These are phyloP conservation scores for Aporophyla lueneburgensis DNA, from an alignment of 2,888 invertebrate genomes.

Conservation along the genomic window DNA sequence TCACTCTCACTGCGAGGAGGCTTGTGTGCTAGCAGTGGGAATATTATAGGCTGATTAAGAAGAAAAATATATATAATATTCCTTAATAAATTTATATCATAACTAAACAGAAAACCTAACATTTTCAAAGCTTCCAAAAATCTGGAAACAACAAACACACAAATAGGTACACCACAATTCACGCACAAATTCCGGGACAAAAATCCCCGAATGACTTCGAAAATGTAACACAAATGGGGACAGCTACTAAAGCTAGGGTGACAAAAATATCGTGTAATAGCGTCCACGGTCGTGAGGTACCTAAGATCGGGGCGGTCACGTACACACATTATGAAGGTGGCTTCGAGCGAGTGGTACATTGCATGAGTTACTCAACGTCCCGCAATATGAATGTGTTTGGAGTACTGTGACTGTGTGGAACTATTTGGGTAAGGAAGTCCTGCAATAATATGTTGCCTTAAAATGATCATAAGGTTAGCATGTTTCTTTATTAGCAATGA, in stretches of 20 bases:
- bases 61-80: no score
- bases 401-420: constrained; percentile 45
- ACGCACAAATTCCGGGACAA: constrained; percentile 40
- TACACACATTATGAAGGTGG: constrained; percentile 70
- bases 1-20: no score
- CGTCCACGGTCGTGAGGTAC: constrained; percentile 55
- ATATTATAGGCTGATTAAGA: no score
- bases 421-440: not conserved
- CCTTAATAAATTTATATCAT: no score
- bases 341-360: constrained; percentile 64
- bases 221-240: constrained; percentile 64
- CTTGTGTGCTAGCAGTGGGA: no score
- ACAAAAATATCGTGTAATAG: constrained; percentile 68
- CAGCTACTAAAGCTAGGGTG: constrained; percentile 59
- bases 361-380: constrained; percentile 72
- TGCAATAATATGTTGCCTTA: not conserved
- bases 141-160: constrained; percentile 12
- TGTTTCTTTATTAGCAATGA: not conserved
- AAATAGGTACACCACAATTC: constrained; percentile 53
- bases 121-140: not conserved
- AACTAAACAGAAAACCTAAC: not conserved
- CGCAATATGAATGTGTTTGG: constrained; percentile 62
- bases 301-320: constrained; percentile 69
- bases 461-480: no score
- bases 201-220: constrained; percentile 47